Percentiles rank a stretch among this genome's conserved stretches.
phyloP scores from a whole-genome alignment of 1,140 invertebrate species.

The Halesus radiatus region DNA sequence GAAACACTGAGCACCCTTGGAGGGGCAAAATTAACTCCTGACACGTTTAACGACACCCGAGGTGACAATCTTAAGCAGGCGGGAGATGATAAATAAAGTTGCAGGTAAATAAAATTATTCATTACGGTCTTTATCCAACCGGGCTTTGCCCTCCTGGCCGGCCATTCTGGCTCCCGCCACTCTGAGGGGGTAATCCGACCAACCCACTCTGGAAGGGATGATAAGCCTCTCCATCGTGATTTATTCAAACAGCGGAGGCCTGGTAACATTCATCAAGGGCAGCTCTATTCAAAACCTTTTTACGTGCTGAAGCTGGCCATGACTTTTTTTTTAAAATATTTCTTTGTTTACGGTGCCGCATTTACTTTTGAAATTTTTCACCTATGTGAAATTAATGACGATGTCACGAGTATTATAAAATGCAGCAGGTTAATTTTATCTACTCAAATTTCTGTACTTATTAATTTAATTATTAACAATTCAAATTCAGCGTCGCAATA shows the following conservation, averaged over 20 bases:
- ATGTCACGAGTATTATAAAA: no score
- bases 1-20: neutral
- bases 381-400: no score
- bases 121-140: constrained; percentile 41
- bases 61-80: constrained; percentile 45
- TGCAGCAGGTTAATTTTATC: no score
- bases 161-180: neutral
- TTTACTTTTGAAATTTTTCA: no score
- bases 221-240: constrained; percentile 27
- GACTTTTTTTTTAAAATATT: no score
- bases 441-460: no score
- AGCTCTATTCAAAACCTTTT: neutral
- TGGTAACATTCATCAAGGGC: neutral
- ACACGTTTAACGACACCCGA: constrained; percentile 53
- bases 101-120: constrained; percentile 53
- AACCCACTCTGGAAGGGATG: constrained; percentile 5
- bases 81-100: constrained; percentile 51
- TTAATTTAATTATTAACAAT: no score
- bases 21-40: constrained; percentile 52
- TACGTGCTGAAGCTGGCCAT: neutral
- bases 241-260: constrained; percentile 2
- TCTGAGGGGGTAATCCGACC: constrained; percentile 4
- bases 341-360: no score
- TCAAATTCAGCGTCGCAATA: no score
- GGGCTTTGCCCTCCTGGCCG: neutral